Percentiles rank a stretch among this genome's conserved stretches.
Evolutionary conservation across 2,113 vertebrate species (phyloP).

Genomic region (Sarotherodon lohbergeri): DNA sequence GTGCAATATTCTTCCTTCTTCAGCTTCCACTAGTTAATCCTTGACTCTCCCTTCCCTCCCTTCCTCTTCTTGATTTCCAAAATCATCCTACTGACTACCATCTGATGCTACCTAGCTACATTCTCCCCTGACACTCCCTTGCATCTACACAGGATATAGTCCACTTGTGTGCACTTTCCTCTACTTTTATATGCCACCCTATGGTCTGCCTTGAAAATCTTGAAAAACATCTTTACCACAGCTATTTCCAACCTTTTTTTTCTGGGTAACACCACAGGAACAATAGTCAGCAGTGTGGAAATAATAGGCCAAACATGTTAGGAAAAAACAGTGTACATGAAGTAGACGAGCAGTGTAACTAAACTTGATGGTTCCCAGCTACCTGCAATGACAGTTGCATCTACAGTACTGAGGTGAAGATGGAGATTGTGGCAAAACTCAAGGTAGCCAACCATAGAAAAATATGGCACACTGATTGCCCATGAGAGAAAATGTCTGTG

Average conservation of each 20-base stretch:
- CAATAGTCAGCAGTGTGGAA: background rate
- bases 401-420: background rate
- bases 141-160: background rate
- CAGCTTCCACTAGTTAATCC: background rate
- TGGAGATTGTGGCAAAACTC: background rate
- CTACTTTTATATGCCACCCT: background rate
- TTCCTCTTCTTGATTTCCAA: background rate
- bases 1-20: background rate
- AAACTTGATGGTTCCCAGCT: background rate
- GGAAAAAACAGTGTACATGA: background rate
- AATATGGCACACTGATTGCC: background rate
- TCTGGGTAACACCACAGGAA: background rate
- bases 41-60: background rate
- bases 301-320: background rate
- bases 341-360: background rate
- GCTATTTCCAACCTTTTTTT: background rate
- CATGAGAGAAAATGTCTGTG: background rate
- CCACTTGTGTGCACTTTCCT: background rate
- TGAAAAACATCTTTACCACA: background rate
- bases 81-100: background rate
- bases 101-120: background rate
- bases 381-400: background rate
- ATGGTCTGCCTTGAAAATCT: background rate
- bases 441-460: background rate
- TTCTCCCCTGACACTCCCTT: background rate